Base-by-base conservation (phyloP, 2,113 vertebrate genomes). In the Ahaetulla prasina region DNA sequence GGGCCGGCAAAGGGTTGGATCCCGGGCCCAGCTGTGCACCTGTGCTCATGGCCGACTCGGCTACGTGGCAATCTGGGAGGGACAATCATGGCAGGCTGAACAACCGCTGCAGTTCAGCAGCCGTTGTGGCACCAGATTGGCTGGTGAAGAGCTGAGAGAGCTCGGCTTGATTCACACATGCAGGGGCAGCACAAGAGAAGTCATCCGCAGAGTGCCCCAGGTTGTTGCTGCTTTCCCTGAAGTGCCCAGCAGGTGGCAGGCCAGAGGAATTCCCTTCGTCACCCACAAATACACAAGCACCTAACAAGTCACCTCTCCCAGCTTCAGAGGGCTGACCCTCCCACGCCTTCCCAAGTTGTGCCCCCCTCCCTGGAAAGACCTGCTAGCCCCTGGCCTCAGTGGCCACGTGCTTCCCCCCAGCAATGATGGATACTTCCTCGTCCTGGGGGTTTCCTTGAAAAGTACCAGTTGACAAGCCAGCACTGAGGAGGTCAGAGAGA, bases 21-120 rank as follows among this genome's bases (percentile, higher is more conserved):
- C 98, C 97, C 18, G 98, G 97, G 93, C 98, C 98, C 55, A 98
- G 97, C 93, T 98, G 98, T 12, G 98, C 92, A 92, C 98, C 96
- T 57, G 97, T 95, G 88, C 98, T 96, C 97, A 98, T 98, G 49
- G 97, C 98, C 95, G 98, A 96, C 52, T 99, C 99, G 88, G 98
- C 98, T 98, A 97, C 97, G 97, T 97, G 97, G 97, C 97, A 98
- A 53, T 96, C 98, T 98, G 96, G 22, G 50, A 50, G 35, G n/a
- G 52, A 45, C 30, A 55, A 54, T 3, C 50, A 1, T 0, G 4
- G 43, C 27, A 8, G 9, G 52, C 50, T 49, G 12, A 92, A 14
- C 53, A 39, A 27, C 20, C 2, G 35, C 20, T 14, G 53, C 8
- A 23, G 35, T 68, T 68, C 60, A 68, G 60, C 30, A 8, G 12